Percentiles rank a stretch among this genome's conserved stretches.
Evolutionary conservation across 2,888 invertebrate species (phyloP).

Genomic region (Apotomis capreana): DNA sequence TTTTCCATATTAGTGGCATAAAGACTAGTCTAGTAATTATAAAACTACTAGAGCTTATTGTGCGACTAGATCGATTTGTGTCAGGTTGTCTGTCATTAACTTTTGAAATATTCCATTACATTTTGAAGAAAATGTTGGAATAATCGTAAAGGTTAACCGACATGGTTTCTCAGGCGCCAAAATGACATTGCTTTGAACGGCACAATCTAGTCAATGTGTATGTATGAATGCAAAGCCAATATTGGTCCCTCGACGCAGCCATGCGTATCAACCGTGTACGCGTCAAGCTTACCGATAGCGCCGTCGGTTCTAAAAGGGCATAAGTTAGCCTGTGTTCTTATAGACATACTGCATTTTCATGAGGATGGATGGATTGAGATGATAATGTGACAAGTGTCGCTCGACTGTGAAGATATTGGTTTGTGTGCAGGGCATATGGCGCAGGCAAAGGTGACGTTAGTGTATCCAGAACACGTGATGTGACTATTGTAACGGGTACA

Average conservation of each 20-base stretch:
- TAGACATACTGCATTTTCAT: conserved; percentile 43
- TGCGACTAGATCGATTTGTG: too few species aligned
- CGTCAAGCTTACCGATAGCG: conserved; percentile 2
- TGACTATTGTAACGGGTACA: too few species aligned
- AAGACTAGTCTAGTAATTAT: too few species aligned
- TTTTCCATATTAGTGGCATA: too few species aligned
- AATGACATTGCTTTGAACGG: neutral
- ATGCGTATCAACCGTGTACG: conserved; percentile 59
- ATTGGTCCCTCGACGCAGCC: conserved; percentile 4
- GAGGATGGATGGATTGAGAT: conserved; percentile 48
- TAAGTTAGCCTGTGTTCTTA: neutral
- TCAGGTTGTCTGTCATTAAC: too few species aligned
- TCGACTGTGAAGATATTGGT: conserved; percentile 6
- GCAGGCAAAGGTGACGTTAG: neutral
- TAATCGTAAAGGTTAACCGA: neutral
- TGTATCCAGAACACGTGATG: too few species aligned
- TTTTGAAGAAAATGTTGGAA: neutral
- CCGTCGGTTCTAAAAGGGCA: neutral
- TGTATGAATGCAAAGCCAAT: conserved; percentile 11
- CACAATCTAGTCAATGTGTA: conserved; percentile 17
- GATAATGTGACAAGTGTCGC: conserved; percentile 43
- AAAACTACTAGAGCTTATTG: too few species aligned
- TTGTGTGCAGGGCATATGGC: conserved; percentile 1
- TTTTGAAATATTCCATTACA: too few species aligned
- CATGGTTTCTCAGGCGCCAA: neutral